A percentile compares a stretch with the other conserved stretches of the same genome.
Evolutionary conservation across 2,888 invertebrate species (phyloP).

Genomic region (Fabriciana adippe): DNA sequence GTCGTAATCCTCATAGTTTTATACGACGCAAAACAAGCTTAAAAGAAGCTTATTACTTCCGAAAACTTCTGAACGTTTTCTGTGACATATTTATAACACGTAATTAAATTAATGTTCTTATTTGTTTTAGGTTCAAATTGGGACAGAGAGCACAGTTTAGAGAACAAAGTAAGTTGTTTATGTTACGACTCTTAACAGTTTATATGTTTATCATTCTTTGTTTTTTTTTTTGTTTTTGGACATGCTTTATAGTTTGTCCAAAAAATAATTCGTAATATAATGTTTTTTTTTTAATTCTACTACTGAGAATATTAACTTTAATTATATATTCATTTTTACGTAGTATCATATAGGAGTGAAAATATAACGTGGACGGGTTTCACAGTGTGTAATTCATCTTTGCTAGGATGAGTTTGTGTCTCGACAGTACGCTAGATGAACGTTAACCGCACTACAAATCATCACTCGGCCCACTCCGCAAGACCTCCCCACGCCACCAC

Average conservation of each 20-base stretch:
- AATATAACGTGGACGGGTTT: slow-evolving; percentile 50
- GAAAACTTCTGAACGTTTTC: slow-evolving; percentile 33
- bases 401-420: slow-evolving; percentile 63
- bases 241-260: neutral
- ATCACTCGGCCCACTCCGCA: slow-evolving; percentile 65
- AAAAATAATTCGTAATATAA: neutral
- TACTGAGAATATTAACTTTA: slow-evolving; percentile 10
- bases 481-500: slow-evolving; percentile 47
- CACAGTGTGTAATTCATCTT: slow-evolving; percentile 51
- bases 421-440: slow-evolving; percentile 62
- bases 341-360: slow-evolving; percentile 6
- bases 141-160: slow-evolving; percentile 39
- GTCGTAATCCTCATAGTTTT: slow-evolving; percentile 26
- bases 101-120: slow-evolving; percentile 34
- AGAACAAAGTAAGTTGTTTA: slow-evolving; percentile 46
- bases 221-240: neutral
- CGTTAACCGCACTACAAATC: slow-evolving; percentile 73
- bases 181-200: slow-evolving; percentile 27
- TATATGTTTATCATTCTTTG: slow-evolving; percentile 2
- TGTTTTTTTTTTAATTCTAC: neutral
- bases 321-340: slow-evolving; percentile 3
- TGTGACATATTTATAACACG: slow-evolving; percentile 37
- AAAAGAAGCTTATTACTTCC: slow-evolving; percentile 36
- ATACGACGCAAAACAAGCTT: slow-evolving; percentile 34
- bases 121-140: slow-evolving; percentile 47